Evolutionary conservation across 92 coral and sea anemone species (phyloP).

Genomic region (Porites evermanni): DNA sequence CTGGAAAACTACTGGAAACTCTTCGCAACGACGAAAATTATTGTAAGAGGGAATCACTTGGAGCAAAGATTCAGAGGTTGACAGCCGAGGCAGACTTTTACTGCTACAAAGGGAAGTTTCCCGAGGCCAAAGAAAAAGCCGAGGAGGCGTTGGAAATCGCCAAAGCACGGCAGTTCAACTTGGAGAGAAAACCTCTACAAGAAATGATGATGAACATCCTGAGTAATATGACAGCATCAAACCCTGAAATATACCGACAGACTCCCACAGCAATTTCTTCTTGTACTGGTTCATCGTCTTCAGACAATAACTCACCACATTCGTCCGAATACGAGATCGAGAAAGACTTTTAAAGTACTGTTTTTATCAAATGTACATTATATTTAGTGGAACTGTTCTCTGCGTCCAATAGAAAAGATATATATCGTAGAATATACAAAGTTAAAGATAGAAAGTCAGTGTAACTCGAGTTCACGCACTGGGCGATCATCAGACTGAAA

Average conservation of each 20-base stretch:
- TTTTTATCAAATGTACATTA: too few species aligned
- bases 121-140: conserved; percentile 1
- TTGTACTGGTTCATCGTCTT: not conserved
- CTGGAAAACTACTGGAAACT: not conserved
- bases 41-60: not conserved
- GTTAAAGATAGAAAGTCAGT: too few species aligned
- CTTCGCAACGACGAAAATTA: not conserved
- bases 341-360: not conserved
- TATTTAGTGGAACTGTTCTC: too few species aligned
- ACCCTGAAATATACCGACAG: not conserved
- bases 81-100: not conserved
- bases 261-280: not conserved
- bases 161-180: not conserved
- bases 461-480: too few species aligned
- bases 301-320: conserved; percentile 1
- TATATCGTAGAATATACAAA: too few species aligned
- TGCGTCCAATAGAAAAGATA: too few species aligned
- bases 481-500: too few species aligned
- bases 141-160: not conserved
- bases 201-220: not conserved
- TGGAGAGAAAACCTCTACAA: not conserved
- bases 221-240: not conserved
- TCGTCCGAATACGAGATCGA: conserved; percentile 4
- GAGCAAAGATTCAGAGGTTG: conserved; percentile 11
- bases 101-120: not conserved